Base-by-base conservation (phyloP, 2,797 vertebrate genomes). In the Helicolenus hilgendorfi region DNA sequence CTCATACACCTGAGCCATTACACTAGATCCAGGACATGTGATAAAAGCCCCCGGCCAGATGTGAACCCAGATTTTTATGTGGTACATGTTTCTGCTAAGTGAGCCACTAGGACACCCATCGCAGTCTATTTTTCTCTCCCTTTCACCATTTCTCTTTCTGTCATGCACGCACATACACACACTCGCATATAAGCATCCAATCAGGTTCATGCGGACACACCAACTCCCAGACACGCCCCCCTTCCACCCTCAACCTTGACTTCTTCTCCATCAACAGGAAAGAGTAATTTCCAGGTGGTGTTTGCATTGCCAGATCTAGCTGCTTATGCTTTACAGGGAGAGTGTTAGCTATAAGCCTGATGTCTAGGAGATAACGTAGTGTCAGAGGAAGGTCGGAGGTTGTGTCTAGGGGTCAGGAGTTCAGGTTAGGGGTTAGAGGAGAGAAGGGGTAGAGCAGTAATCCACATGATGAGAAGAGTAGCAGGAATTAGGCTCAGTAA, bases 381-480 rank as follows among this genome's bases (percentile, higher is more conserved):
- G 84, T 95, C 78, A 92, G 64, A 64, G 33, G 24, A 62, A 77
- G 92, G 94, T 90, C 81, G 85, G 20, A 63, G 92, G 94, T 94
- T 73, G 74, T 67, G 81, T 84, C 86, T 91, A 18, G 4, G 27
- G 92, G 90, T 95, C 84, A 92, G 67, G 29, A 91, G 95, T 93
- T 92, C 86, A 89, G 72, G 82, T 84, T 76, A 88, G 26, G 72
- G 70, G 84, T 70, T 71, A 90, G 88, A 94, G 77, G 70, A 86
- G 79, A 95, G 89, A 92, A 77, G 64, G 92, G 88, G 93, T 92
- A 77, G 89, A 95, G 72, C 84, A 87, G 79, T 94, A 95, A 95
- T 95, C 93, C 94, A 94, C 88, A 94, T 86, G 90, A 95, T 96
- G 93, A 96, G 90, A 95, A 75, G 89, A 91, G 85, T 87, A 83